Conservation (phyloP, 2,113 vertebrate genomes). For the Propithecus coquereli region DNA sequence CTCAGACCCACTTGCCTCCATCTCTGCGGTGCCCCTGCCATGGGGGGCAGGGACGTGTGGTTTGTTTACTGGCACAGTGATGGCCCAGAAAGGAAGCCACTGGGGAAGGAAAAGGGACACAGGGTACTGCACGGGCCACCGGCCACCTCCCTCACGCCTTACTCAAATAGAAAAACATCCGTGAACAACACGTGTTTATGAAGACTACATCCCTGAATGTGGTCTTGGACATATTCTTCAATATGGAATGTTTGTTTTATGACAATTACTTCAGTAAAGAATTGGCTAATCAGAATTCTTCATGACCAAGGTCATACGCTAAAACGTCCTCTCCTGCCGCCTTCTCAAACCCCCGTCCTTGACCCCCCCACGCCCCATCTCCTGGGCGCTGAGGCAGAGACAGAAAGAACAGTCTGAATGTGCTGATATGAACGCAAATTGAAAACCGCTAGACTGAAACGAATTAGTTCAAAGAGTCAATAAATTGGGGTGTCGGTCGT, state of each 20-base stretch:
- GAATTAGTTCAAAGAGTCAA: neutral
- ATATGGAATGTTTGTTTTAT: neutral
- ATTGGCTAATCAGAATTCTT: neutral
- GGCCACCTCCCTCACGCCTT: neutral
- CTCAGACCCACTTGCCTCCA: neutral
- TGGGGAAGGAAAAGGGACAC: neutral
- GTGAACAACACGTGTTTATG: neutral
- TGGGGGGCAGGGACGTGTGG: neutral
- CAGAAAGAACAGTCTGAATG: neutral
- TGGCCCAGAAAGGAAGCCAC: neutral
- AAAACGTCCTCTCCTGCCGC: no score
- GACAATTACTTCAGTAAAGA: neutral
- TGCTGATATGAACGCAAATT: neutral
- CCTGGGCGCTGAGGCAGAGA: neutral
- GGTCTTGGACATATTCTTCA: neutral
- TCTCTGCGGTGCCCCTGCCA: neutral
- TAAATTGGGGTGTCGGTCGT: neutral
- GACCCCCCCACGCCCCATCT: neutral
- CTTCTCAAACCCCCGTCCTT: neutral
- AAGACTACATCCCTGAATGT: neutral
- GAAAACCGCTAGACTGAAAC: neutral
- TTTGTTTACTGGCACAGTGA: neutral
- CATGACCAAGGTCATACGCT: neutral
- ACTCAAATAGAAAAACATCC: neutral
- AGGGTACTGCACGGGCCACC: neutral